These are phyloP conservation scores for Oncorhynchus tshawytscha DNA, from an alignment of 2,113 vertebrate species.

Conservation along the genomic window DNA sequence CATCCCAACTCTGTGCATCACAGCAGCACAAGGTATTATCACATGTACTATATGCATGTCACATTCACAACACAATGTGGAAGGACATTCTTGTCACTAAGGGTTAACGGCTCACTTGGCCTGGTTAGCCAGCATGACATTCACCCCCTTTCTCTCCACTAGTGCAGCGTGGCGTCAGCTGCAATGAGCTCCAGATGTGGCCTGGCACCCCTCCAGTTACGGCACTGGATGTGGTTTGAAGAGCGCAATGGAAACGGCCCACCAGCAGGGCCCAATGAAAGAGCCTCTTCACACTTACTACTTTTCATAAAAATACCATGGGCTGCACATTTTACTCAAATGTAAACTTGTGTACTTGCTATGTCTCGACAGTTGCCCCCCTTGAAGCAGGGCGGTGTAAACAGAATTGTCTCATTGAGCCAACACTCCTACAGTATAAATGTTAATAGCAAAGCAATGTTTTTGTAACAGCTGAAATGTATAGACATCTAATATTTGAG, in stretches of 20 bases:
- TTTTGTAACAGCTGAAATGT: too few species aligned
- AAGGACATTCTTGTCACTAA: constrained; percentile 53
- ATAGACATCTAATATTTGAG: too few species aligned
- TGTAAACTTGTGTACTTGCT: too few species aligned
- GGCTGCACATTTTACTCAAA: too few species aligned
- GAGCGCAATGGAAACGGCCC: constrained; percentile 70
- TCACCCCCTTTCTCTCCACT: constrained; percentile 28
- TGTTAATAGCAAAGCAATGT: too few species aligned
- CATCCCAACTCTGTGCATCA: neutral
- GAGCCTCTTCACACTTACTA: too few species aligned
- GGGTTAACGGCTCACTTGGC: constrained; percentile 61
- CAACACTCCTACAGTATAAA: too few species aligned
- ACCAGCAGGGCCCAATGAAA: constrained; percentile 68
- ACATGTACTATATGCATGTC: neutral
- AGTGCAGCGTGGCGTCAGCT: constrained; percentile 75
- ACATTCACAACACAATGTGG: neutral
- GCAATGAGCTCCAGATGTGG: constrained; percentile 80
- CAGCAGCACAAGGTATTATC: constrained; percentile 33
- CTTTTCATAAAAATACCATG: too few species aligned
- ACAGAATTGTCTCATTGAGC: too few species aligned
- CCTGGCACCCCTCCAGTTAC: constrained; percentile 68
- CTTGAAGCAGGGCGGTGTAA: too few species aligned
- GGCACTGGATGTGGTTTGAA: constrained; percentile 74
- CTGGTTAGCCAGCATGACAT: constrained; percentile 39
- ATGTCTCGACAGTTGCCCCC: too few species aligned